Conservation (phyloP, 2,113 vertebrate species). For the Gallinago paraguaiae region DNA sequence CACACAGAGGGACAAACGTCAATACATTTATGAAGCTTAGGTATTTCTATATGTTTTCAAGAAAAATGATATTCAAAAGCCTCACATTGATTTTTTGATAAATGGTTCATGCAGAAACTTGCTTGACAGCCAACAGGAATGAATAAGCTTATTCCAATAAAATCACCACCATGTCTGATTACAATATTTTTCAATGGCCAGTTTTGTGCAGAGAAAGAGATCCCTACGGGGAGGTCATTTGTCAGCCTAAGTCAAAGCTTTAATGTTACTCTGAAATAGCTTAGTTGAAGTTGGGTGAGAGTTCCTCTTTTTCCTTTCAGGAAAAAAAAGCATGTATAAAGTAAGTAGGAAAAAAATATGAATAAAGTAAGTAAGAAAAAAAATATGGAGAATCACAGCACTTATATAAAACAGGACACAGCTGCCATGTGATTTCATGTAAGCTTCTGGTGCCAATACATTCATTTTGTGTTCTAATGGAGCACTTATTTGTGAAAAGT, state of each 20-base stretch:
- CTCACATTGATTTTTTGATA: conserved; percentile 59
- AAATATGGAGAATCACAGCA: background rate
- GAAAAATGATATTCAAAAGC: conserved; percentile 51
- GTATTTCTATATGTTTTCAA: conserved; percentile 23
- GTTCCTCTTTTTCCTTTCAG: conserved; percentile 18
- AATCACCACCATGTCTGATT: conserved; percentile 57
- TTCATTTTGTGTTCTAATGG: background rate
- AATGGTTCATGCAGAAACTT: conserved; percentile 52
- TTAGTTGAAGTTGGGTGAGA: background rate
- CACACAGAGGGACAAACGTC: background rate
- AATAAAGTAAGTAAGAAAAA: background rate
- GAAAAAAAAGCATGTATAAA: background rate
- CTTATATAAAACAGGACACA: background rate
- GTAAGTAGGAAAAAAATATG: background rate
- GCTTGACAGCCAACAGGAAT: conserved; percentile 62
- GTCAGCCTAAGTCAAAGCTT: conserved; percentile 37
- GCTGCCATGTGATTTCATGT: background rate
- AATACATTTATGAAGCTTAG: conserved; percentile 42
- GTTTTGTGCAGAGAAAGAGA: conserved; percentile 52
- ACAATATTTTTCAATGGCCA: conserved; percentile 65
- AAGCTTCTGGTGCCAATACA: background rate
- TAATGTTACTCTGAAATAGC: conserved; percentile 39
- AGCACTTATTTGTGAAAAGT: background rate
- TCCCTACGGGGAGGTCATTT: conserved; percentile 18
- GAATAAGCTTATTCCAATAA: conserved; percentile 68